Evolutionary conservation across 2,797 vertebrate species (phyloP).

Genomic region (Anomalospiza imberbis): DNA sequence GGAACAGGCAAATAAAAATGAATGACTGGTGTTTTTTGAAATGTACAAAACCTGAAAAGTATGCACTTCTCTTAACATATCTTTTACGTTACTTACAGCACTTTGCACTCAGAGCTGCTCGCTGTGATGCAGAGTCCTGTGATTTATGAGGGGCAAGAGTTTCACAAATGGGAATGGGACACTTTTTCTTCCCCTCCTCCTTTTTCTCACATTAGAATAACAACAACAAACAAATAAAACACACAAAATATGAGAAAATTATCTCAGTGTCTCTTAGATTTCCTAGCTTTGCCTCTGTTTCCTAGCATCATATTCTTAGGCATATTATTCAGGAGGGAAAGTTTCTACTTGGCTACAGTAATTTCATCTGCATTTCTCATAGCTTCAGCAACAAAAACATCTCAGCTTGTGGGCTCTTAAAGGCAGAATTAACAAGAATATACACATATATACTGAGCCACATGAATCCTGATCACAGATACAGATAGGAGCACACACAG

Average conservation of each 20-base stretch:
- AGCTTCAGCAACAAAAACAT: background rate
- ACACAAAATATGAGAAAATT: background rate
- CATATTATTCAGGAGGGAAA: background rate
- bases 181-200: background rate
- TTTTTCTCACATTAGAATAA: background rate
- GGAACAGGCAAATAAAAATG: background rate
- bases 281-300: conserved; percentile 36
- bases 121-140: background rate
- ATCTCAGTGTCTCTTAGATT: background rate
- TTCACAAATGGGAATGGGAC: background rate
- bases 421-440: background rate
- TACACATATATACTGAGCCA: background rate
- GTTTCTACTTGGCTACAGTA: background rate
- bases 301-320: background rate
- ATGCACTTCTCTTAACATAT: background rate
- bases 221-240: background rate
- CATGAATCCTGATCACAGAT: background rate
- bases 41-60: background rate
- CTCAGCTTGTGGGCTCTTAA: background rate
- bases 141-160: background rate
- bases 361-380: background rate
- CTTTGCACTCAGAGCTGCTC: conserved; percentile 14
- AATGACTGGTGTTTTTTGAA: background rate
- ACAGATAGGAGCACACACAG: background rate
- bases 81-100: conserved; percentile 24